Percentiles rank a stretch among this genome's conserved stretches.
These are phyloP conservation scores for Trissolcus japonicus DNA, from an alignment of 2,888 invertebrate species.

Conservation along the genomic window DNA sequence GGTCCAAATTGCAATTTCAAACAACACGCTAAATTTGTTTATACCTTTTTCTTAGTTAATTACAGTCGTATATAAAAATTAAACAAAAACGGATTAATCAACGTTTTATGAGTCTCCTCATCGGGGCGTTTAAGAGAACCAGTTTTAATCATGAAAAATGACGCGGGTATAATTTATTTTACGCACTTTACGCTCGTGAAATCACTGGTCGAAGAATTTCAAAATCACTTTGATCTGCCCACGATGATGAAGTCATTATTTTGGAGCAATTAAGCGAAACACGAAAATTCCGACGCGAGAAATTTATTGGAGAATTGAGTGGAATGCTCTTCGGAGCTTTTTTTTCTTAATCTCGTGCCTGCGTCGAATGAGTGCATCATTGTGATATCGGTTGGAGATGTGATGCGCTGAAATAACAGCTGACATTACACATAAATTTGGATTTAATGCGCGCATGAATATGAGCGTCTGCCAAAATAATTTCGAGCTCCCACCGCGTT, in stretches of 20 bases:
- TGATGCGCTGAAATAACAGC: constrained; percentile 44
- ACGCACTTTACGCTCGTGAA: not conserved
- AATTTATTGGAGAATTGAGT: not conserved
- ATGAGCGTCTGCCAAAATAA: constrained; percentile 44
- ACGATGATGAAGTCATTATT: constrained; percentile 24
- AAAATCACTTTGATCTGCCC: constrained; percentile 6
- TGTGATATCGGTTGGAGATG: constrained; percentile 22
- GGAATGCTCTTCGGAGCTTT: constrained; percentile 14
- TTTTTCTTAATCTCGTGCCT: constrained; percentile 8
- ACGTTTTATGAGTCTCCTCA: too few species aligned
- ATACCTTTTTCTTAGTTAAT: too few species aligned
- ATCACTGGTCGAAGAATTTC: constrained; percentile 1
- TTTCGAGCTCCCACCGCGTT: constrained; percentile 50
- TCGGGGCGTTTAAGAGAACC: too few species aligned
- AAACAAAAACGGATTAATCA: too few species aligned
- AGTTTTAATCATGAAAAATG: too few species aligned
- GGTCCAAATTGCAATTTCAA: constrained; percentile 37
- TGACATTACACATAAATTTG: constrained; percentile 43
- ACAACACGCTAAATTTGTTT: not conserved
- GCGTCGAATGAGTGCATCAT: constrained; percentile 21
- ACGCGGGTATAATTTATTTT: constrained; percentile 3
- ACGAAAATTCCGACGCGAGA: constrained; percentile 4
- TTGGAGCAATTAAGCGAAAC: constrained; percentile 14
- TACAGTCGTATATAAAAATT: too few species aligned
- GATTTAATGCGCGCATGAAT: constrained; percentile 40